Evolutionary conservation across 2,113 vertebrate species (phyloP), one percentile per base, ranked within the genome.

Genomic region (Indicator maculatus): DNA sequence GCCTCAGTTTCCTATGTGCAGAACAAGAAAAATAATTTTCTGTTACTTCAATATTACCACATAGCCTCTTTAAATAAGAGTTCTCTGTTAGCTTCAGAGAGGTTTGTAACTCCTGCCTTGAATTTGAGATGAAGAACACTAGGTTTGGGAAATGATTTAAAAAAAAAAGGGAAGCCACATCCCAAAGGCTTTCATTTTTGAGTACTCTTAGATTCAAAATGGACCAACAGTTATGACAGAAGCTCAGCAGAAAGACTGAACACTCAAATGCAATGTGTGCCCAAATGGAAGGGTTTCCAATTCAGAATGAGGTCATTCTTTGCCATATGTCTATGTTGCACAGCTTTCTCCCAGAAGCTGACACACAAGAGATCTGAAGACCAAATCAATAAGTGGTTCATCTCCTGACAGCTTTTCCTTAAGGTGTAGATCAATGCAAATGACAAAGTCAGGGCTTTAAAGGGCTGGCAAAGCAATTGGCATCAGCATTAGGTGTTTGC

Each of bases 231-330:
- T 59, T 74, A 26, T 0, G 2, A 36, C 12, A 47, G 18, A 85
- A 88, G 45, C 30, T 66, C 45, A 80, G 23, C 8, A 76, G 33
- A 71, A 66, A 76, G 64, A 56, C 16, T 30, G 58, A 71, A 44
- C 19, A 45, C 19, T 71, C 2, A 3, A 44, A 59, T 10, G 20
- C 31, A 59, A 33, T 2, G 3, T 0, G 0, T 36, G 66, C 16
- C 60, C 55, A 73, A 73, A 53, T 0, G 2, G 58, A 91, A 55
- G 28, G 10, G 36, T 3, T 69, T 39, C 58, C 63, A 83, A 80
- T 39, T 41, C 30, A 76, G 66, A 71, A 61, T 13, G 19, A 75
- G 71, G 52, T 9, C 28, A 9, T 59, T 53, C 61, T 50, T 84
- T 65, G 69, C 44, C 79, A 71, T 7, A 30, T 56, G 65, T n/a